Evolutionary conservation across 2,797 vertebrate species (phyloP), one percentile per base, ranked within the genome.

Genomic region (Myotis findleyi): DNA sequence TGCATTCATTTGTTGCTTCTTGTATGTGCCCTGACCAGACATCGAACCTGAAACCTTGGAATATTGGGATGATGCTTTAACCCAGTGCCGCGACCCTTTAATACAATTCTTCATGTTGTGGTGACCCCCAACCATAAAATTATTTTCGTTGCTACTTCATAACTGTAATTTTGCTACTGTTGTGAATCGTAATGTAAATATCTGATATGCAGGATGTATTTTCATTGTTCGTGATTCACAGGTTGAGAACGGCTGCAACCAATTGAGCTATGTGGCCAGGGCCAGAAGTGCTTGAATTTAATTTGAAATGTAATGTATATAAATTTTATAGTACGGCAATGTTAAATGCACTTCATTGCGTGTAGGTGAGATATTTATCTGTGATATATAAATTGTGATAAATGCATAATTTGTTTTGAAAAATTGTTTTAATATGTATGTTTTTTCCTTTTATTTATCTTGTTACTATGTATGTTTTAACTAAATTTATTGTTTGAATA

Each of bases 401-500:
- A 64, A 30, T 89, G 9, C 62, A 76, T 80, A 59, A 83, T 86
- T 69, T 73, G 8, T 89, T 95, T 49, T 83, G 51, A 69, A 95
- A 91, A 89, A 25, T 87, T 91, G 12, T 73, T 94, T 36, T 51
- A 68, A 68, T 8, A 13, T 72, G 12, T 68, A 8, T 87, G 47
- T 90, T 89, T 90, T 88, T 62, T 62, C 3, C 17, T 51, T 57
- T 14, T 62, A 49, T 5, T 51, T 51, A 25, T 62, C 30, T 62
- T 62, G 27, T 36, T 57, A 68, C 68, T 6, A 13, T 79, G 17
- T 69, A 17, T 87, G 57, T 92, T 89, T 91, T 89, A 84, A 86
- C 68, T 93, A 71, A 72, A 62, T 66, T 87, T 94, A 57, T 79
- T 95, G 94, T 91, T 91, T 89, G 18, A 71, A 81, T 95, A 96